Evolutionary conservation across 2,797 vertebrate genomes (phyloP).

Genomic region (Urosaurus nigricauda): DNA sequence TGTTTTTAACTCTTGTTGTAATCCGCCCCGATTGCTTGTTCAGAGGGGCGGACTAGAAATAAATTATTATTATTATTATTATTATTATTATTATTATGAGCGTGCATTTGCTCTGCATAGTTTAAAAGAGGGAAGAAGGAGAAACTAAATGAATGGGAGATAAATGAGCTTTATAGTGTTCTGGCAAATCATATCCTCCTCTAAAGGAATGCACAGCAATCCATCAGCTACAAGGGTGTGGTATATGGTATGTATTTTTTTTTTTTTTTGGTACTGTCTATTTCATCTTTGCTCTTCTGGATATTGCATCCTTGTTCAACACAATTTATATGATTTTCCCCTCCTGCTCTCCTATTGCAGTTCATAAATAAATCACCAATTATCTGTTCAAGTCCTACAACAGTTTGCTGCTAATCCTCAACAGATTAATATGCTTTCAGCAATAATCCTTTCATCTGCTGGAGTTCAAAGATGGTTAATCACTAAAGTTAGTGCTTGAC

Average conservation of each 20-base stretch:
- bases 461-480: slow-evolving; percentile 71
- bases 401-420: slow-evolving; percentile 75
- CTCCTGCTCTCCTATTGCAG: slow-evolving; percentile 63
- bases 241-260: slow-evolving; percentile 37
- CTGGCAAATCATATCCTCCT: neutral
- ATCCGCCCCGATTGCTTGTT: too few relatives aligned
- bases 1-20: too few relatives aligned
- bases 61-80: too few relatives aligned
- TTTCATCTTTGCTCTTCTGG: slow-evolving; percentile 57
- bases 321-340: slow-evolving; percentile 54
- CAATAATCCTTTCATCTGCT: slow-evolving; percentile 76
- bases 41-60: too few relatives aligned
- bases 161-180: neutral
- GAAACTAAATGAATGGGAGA: neutral
- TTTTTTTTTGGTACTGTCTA: slow-evolving; percentile 40
- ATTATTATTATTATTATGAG: too few relatives aligned
- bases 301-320: slow-evolving; percentile 53
- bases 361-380: slow-evolving; percentile 59
- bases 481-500: slow-evolving; percentile 68
- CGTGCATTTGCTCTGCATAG: neutral
- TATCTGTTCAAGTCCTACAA: slow-evolving; percentile 67
- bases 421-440: slow-evolving; percentile 71
- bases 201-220: neutral
- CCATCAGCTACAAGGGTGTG: neutral
- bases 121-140: neutral